A percentile compares a stretch with the other conserved stretches of the same genome.
Evolutionary conservation across 2,797 vertebrate species (phyloP).

Genomic region (Paguma larvata): DNA sequence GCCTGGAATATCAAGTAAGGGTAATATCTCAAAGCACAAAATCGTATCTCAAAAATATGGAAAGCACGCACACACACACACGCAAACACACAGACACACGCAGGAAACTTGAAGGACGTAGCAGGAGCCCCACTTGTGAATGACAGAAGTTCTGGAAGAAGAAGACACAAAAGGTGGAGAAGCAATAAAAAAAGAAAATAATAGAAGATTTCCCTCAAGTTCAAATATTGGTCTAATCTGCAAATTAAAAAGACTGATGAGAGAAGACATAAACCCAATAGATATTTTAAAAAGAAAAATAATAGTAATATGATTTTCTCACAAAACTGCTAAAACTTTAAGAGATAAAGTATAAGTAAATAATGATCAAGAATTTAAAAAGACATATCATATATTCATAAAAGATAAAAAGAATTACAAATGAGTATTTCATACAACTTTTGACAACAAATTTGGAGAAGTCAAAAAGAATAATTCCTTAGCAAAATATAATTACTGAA

Average conservation of each 20-base stretch:
- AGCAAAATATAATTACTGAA: slow-evolving; percentile 38
- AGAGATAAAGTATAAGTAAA: neutral
- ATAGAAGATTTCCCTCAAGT: neutral
- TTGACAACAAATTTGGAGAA: slow-evolving; percentile 42
- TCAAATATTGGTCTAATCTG: neutral
- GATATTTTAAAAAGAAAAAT: neutral
- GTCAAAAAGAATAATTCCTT: neutral
- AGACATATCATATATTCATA: neutral
- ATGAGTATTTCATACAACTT: slow-evolving; percentile 16
- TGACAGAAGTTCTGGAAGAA: neutral
- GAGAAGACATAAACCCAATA: neutral
- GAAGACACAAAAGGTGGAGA: neutral
- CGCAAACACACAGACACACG: neutral
- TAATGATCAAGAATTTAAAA: slow-evolving; percentile 15
- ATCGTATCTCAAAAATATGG: neutral
- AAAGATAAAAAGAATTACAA: slow-evolving; percentile 21
- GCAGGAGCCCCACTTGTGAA: neutral
- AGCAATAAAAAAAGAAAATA: neutral
- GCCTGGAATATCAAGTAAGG: neutral
- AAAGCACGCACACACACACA: neutral
- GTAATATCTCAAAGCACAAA: neutral
- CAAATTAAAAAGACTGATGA: slow-evolving; percentile 1
- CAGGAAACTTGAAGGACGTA: neutral
- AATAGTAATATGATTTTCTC: neutral
- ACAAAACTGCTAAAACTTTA: neutral